phyloP scores from a whole-genome alignment of 2,113 vertebrate species.

The Leptodactylus fuscus region DNA sequence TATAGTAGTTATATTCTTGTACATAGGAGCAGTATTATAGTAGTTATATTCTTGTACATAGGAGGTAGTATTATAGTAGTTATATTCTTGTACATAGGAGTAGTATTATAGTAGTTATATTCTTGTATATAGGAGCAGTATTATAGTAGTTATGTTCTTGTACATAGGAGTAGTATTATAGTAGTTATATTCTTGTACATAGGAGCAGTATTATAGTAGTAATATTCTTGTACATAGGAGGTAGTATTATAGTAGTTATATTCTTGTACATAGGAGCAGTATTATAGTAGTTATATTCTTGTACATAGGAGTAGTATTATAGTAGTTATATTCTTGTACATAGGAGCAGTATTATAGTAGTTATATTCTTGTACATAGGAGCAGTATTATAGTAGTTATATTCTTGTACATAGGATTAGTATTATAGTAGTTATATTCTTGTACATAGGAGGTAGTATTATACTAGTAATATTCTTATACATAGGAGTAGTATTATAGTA shows the following conservation, averaged over 20 bases:
- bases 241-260: constrained; percentile 9
- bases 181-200: constrained; percentile 10
- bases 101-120: constrained; percentile 6
- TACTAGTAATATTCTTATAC: constrained; percentile 10
- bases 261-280: constrained; percentile 2
- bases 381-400: constrained; percentile 1
- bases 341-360: not conserved
- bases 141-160: constrained; percentile 14
- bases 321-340: constrained; percentile 11
- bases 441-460: not conserved
- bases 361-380: not conserved
- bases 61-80: not conserved
- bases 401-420: not conserved
- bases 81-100: constrained; percentile 10
- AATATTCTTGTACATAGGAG: constrained; percentile 1
- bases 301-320: not conserved
- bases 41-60: not conserved
- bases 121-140: not conserved
- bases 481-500: constrained; percentile 12
- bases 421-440: not conserved
- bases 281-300: constrained; percentile 13
- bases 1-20: not conserved
- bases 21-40: not conserved
- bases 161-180: constrained; percentile 8
- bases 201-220: constrained; percentile 1